Base-by-base conservation (phyloP, 1,140 invertebrate genomes). In the Drosophila repletoides region DNA sequence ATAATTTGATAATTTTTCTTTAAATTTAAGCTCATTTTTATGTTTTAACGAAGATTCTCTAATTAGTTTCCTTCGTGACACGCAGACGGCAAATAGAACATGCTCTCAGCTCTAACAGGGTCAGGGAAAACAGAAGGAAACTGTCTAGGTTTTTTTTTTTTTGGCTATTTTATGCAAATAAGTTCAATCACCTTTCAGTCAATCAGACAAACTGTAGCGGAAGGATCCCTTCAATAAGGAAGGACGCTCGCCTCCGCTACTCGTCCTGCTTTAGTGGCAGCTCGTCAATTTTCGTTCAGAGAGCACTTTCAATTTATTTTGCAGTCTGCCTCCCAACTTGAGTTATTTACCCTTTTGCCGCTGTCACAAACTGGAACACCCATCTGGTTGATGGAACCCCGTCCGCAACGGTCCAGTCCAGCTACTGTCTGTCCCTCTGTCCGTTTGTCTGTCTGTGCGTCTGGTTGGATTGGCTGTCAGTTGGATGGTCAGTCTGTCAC, bases 231-330 rank as follows among this genome's bases (percentile, higher is more conserved):
- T 38, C 36, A 34, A 28, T 51, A 36, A 33, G 17, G 19, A 21
- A 48, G n/a, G 15, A 12, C 5, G 17, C 26, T 17, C 26, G 5
- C 3, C n/a, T 3, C 6, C 41, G 19, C 14, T 24, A 9, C 7
- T 26, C 33, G 6, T 15, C 21, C 34, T 5, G 1, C 36, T 19
- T 7, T 19, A 41, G 28, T 61, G 56, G 56, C 76, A 76, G 41
- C 76, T 80, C 76, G 76, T 80, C 76, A 80, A 68, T 81, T 81
- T 83, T 81, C 67, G 56, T 76, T 45, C 68, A 34, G 34, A 34
- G 34, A 69, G 77, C 79, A 73, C 77, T 83, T 83, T 84, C 80
- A 86, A 86, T 86, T 76, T 86, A 80, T 86, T 86, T 72, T 68
- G 10, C 22, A 29, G 33, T 36, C 58, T 45, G 55, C 29, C 41